Evolutionary conservation across 2,113 vertebrate species (phyloP).

Genomic region (Camarhynchus parvulus): DNA sequence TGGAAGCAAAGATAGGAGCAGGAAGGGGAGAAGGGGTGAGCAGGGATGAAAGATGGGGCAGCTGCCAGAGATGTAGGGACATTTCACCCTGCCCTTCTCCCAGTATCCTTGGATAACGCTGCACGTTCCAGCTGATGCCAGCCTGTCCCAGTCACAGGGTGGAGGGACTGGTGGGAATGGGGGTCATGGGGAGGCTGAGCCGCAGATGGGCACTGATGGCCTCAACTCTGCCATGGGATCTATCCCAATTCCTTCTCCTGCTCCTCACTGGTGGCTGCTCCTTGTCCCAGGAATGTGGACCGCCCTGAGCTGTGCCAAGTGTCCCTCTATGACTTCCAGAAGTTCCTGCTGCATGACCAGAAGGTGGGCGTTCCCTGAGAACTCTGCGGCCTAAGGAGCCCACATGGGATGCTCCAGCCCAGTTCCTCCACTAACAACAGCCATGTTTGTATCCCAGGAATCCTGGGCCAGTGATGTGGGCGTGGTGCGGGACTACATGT

Average conservation of each 20-base stretch:
- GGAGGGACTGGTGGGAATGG: not conserved
- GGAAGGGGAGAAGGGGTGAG: too few relatives aligned
- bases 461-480: slow-evolving; percentile 81
- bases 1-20: not conserved
- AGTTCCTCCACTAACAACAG: accelerated
- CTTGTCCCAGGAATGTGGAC: slow-evolving; percentile 79
- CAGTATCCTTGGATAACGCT: accelerated
- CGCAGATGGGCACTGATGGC: not conserved
- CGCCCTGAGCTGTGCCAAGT: slow-evolving; percentile 85
- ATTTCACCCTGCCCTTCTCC: not conserved
- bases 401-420: not conserved
- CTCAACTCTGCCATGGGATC: not conserved
- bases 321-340: slow-evolving; percentile 88
- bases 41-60: not conserved
- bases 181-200: not conserved
- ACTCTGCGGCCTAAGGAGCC: accelerated
- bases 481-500: slow-evolving; percentile 81
- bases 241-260: not conserved
- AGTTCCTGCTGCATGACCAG: slow-evolving; percentile 87
- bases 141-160: not conserved
- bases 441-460: slow-evolving; percentile 67
- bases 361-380: slow-evolving; percentile 73
- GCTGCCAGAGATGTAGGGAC: not conserved
- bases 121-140: accelerated
- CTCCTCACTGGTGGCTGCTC: not conserved